Percentiles rank a stretch among this genome's conserved stretches.
These are phyloP conservation scores for Ophion ellenae DNA, from an alignment of 2,888 invertebrate genomes.

Conservation along the genomic window DNA sequence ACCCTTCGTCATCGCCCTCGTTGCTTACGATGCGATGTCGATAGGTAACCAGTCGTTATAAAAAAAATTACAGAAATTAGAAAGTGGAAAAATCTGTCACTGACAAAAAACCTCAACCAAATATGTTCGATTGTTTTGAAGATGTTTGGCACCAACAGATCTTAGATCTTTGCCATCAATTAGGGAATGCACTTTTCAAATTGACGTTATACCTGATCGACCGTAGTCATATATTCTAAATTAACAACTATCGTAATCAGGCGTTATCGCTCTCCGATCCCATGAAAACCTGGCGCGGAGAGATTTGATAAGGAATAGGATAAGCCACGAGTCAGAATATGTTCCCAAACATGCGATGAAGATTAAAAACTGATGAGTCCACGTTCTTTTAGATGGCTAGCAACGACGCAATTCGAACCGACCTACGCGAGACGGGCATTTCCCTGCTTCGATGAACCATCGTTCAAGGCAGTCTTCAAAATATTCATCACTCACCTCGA, in stretches of 20 bases:
- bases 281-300: not conserved
- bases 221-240: not conserved
- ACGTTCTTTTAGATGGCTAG: slow-evolving; percentile 85
- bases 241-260: not conserved
- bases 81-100: not conserved
- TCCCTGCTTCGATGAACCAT: slow-evolving; percentile 91
- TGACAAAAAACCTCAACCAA: not conserved
- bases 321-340: not conserved
- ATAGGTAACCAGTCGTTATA: not conserved
- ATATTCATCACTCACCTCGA: slow-evolving; percentile 86
- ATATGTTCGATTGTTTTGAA: too few relatives aligned
- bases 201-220: not conserved
- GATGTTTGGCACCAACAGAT: too few relatives aligned
- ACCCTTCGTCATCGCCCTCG: too few relatives aligned
- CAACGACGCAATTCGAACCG: slow-evolving; percentile 89
- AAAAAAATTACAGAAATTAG: not conserved
- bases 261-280: not conserved
- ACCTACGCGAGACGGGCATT: slow-evolving; percentile 88
- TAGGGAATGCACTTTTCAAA: not conserved
- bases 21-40: too few relatives aligned
- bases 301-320: not conserved
- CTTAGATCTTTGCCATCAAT: too few relatives aligned
- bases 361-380: not conserved
- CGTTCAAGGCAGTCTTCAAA: slow-evolving; percentile 88
- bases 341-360: not conserved